These are phyloP conservation scores for Hoplodrina blanda DNA, from an alignment of 2,888 invertebrate species.

Conservation along the genomic window DNA sequence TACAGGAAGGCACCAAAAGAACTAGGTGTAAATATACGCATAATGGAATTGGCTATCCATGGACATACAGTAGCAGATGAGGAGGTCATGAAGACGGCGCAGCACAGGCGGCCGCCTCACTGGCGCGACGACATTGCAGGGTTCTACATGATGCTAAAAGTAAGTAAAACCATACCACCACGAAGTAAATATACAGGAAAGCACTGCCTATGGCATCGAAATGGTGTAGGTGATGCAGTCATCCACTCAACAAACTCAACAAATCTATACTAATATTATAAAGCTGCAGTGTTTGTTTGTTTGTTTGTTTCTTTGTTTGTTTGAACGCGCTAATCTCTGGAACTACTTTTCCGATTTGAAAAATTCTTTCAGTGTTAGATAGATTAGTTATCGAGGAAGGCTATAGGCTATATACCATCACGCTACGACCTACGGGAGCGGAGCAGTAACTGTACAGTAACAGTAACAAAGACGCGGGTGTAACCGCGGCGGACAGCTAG, in stretches of 20 bases:
- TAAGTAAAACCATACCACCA: conserved; percentile 49
- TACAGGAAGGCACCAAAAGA: conserved; percentile 81
- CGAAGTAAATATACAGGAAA: not conserved
- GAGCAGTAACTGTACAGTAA: no score
- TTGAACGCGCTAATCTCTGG: no score
- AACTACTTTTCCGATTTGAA: no score
- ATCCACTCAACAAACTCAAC: not conserved
- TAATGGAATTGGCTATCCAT: conserved; percentile 91
- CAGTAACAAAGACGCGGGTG: no score
- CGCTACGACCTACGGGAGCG: no score
- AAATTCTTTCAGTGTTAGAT: no score
- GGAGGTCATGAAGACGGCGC: conserved; percentile 84
- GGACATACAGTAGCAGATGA: conserved; percentile 91
- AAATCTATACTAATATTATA: no score
- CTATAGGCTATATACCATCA: no score
- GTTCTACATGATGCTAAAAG: conserved; percentile 73
- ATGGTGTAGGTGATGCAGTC: not conserved
- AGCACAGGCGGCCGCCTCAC: conserved; percentile 80
- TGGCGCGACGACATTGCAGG: conserved; percentile 61
- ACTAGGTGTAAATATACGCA: conserved; percentile 85
- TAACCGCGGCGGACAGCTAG: no score
- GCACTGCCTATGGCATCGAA: not conserved
- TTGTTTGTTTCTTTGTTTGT: no score
- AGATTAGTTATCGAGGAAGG: no score
- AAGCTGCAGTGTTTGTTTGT: no score